A percentile compares a stretch with the other conserved stretches of the same genome.
These are phyloP conservation scores for Drosophila subquinaria DNA, from an alignment of 2,888 invertebrate species.

Conservation along the genomic window DNA sequence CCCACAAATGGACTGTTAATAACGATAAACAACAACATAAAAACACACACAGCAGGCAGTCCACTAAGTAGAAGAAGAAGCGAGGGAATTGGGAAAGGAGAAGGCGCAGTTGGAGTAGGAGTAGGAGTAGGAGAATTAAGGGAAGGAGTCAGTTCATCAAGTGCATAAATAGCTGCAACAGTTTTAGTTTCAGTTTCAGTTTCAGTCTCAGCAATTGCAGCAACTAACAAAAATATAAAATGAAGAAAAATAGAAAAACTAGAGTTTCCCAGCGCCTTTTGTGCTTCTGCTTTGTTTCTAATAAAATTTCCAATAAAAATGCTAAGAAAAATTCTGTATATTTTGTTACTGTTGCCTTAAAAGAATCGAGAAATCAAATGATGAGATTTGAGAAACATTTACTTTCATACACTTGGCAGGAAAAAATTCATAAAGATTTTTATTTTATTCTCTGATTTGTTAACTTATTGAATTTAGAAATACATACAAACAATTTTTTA, in stretches of 20 bases:
- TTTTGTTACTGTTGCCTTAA: conserved; percentile 1
- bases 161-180: conserved; percentile 54
- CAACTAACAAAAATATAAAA: neutral
- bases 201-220: conserved; percentile 18
- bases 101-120: neutral
- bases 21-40: conserved; percentile 19
- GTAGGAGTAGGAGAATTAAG: neutral
- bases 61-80: neutral
- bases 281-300: conserved; percentile 32
- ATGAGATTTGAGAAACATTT: conserved; percentile 15
- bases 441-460: too few relatives aligned
- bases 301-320: conserved; percentile 44
- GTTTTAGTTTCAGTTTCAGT: too few relatives aligned
- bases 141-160: conserved; percentile 32
- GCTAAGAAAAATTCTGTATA: conserved; percentile 17
- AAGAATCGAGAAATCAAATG: conserved; percentile 13
- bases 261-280: neutral
- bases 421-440: too few relatives aligned
- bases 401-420: too few relatives aligned
- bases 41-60: conserved; percentile 11
- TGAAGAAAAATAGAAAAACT: neutral
- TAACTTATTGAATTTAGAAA: too few relatives aligned
- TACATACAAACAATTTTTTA: too few relatives aligned
- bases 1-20: conserved; percentile 34
- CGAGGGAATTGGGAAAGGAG: too few relatives aligned